Evolutionary conservation across 2,797 vertebrate genomes (phyloP).

Genomic region (Chanos chanos): DNA sequence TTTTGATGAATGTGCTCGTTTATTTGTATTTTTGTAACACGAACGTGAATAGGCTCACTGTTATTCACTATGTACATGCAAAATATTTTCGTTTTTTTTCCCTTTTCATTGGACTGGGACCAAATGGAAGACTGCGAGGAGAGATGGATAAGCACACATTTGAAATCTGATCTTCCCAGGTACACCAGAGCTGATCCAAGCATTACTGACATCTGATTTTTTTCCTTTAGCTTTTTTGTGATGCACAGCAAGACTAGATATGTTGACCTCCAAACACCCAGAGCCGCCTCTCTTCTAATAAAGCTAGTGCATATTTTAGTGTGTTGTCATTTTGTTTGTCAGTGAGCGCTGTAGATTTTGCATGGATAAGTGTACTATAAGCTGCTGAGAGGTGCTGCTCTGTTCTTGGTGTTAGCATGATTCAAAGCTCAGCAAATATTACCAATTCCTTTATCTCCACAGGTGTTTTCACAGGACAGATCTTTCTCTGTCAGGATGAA

Average conservation of each 20-base stretch:
- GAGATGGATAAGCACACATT: neutral
- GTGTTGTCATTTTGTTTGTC: conserved; percentile 14
- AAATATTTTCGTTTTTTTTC: too few relatives aligned
- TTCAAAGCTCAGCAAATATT: conserved; percentile 34
- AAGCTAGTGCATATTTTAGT: conserved; percentile 5
- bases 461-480: conserved; percentile 36
- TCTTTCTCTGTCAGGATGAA: conserved; percentile 41
- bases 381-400: conserved; percentile 16
- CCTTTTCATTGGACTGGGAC: conserved; percentile 1
- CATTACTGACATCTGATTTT: too few relatives aligned
- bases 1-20: too few relatives aligned
- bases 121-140: neutral
- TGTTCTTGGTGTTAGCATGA: conserved; percentile 37
- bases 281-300: too few relatives aligned
- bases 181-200: too few relatives aligned
- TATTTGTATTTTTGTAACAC: too few relatives aligned
- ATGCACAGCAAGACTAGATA: too few relatives aligned
- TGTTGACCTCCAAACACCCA: too few relatives aligned
- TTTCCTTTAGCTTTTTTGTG: too few relatives aligned
- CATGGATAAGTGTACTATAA: conserved; percentile 39
- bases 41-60: too few relatives aligned
- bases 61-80: too few relatives aligned
- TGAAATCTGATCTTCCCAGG: conserved; percentile 4
- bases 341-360: conserved; percentile 20
- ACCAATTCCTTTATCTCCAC: conserved; percentile 29